phyloP scores from a whole-genome alignment of 2,113 vertebrate species.

The Microcebus tavaratra region DNA sequence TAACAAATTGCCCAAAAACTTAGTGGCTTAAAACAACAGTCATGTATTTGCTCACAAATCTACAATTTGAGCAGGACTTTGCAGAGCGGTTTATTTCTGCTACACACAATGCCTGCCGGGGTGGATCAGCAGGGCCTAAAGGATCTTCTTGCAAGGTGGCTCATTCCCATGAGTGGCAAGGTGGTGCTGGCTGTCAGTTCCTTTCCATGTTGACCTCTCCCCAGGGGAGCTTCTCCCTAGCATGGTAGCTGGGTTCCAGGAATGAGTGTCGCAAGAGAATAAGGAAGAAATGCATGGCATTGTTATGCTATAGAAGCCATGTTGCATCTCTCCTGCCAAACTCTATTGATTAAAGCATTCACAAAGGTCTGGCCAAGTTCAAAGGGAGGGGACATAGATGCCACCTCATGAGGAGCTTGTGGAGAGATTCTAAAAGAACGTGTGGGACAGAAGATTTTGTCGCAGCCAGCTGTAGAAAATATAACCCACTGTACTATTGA shows the following conservation, averaged over 20 bases:
- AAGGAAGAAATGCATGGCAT: not conserved
- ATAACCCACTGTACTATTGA: not conserved
- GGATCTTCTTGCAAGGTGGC: too few species aligned
- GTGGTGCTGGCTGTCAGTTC: not conserved
- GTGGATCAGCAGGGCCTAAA: not conserved
- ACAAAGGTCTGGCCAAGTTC: not conserved
- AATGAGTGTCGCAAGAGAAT: not conserved
- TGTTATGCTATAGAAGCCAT: not conserved
- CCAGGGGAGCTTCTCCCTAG: not conserved
- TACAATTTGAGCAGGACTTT: not conserved
- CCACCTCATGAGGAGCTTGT: not conserved
- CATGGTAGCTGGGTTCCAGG: not conserved
- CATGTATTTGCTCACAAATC: not conserved
- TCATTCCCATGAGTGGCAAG: not conserved
- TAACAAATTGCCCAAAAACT: not conserved
- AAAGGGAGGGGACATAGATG: not conserved
- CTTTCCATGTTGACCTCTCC: not conserved
- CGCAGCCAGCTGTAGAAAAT: not conserved
- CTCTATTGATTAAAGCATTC: not conserved
- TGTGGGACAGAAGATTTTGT: not conserved
- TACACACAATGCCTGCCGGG: not conserved
- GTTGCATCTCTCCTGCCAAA: not conserved
- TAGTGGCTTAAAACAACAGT: not conserved
- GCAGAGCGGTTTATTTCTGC: not conserved
- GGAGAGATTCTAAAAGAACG: not conserved